A percentile compares a stretch with the other conserved stretches of the same genome.
These are phyloP conservation scores for Xestia ashworthii DNA, from an alignment of 2,888 invertebrate species.

Conservation along the genomic window DNA sequence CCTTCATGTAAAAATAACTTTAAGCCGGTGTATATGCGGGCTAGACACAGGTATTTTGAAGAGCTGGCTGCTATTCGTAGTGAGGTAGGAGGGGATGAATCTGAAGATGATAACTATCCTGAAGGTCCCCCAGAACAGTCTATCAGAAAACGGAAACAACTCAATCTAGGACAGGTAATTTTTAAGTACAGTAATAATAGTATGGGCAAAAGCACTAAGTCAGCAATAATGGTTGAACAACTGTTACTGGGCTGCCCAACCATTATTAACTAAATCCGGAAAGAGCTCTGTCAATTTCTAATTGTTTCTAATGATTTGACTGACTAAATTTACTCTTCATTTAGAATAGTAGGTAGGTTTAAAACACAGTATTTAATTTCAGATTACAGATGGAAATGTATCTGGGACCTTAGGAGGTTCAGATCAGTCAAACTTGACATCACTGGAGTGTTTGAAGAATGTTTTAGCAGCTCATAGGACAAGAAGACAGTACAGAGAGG, in stretches of 20 bases:
- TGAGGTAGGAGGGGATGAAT: constrained; percentile 93
- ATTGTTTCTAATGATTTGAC: not conserved
- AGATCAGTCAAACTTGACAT: constrained; percentile 81
- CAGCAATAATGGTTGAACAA: not conserved
- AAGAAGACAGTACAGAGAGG: constrained; percentile 93
- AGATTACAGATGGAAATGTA: constrained; percentile 82
- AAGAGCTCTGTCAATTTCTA: not conserved
- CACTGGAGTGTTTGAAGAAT: constrained; percentile 92
- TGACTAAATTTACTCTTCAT: not conserved
- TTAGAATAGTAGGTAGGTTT: not conserved
- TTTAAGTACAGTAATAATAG: not conserved
- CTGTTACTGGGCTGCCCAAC: too few species aligned
- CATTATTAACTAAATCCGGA: not conserved
- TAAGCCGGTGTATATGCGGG: constrained; percentile 89
- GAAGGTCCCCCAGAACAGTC: constrained; percentile 92
- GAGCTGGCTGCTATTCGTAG: constrained; percentile 92
- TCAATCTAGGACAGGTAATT: constrained; percentile 56
- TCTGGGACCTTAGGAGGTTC: constrained; percentile 83
- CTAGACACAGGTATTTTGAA: constrained; percentile 91
- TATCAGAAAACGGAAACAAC: constrained; percentile 90
- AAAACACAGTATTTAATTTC: constrained; percentile 61
- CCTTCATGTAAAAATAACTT: constrained; percentile 83
- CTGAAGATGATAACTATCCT: constrained; percentile 95
- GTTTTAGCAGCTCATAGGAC: constrained; percentile 93
- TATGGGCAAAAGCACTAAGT: not conserved